Evolutionary conservation across 1,140 invertebrate species (phyloP), one percentile per base, ranked within the genome.

Genomic region (Trigoniulus corallinus): DNA sequence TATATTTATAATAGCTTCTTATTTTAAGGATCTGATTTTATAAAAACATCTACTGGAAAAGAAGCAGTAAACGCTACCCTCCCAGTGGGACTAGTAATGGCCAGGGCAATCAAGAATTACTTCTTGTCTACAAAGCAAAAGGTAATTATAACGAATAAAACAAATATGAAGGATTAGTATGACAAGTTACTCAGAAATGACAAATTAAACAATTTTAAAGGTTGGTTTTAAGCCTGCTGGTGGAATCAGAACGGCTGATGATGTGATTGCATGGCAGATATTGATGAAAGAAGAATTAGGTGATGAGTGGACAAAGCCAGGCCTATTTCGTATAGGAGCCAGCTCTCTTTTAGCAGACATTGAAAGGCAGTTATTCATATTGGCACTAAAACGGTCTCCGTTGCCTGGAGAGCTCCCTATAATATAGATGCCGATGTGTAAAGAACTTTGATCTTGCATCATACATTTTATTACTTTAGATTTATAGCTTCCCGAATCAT

Each of bases 1-100:
- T 44, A 4, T 50, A 48, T 20, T 41, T 56, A 3, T 10, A 45
- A 15, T 46, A 20, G 37, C 25, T 53, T 22, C 18, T 55, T 34
- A 10, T 51, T 48, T 18, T 24, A 50, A 70, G 74, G 93, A 21
- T 80, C 89, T 26, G 86, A 98, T 72, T 98, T 98, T 62, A 97
- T 99, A 47, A 99, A 99, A 69, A 98, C 95, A 24, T 98, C 93
- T 0, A 99, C 96, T 1, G 95, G 94, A 43, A 98, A 98, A 71
- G 96, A 98, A 72, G 65, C 74, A 15, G 78, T 94, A 0, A 98
- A 98, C 76, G 94, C 95, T 1, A 97, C 84, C 10, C 66, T 98
- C 39, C 78, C 83, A 29, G 80, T 87, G 47, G 92, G 91, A 3
- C 68, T 95, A 21, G 81, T 97, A 0, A 98, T 99, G 95, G 84